phyloP scores from a whole-genome alignment of 2,113 vertebrate species.

The Podilymbus podiceps region DNA sequence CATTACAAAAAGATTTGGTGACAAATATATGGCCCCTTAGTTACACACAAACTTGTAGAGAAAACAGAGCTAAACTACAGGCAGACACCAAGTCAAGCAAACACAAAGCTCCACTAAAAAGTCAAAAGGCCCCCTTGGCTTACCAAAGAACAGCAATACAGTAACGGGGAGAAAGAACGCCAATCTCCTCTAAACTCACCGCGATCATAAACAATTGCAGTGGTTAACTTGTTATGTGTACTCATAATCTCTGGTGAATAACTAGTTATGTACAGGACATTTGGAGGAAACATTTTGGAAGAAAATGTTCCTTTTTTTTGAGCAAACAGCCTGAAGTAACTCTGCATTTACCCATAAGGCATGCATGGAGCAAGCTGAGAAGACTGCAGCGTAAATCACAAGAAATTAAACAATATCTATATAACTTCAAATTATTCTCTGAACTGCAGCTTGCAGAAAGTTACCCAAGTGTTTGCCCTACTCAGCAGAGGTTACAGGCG shows the following conservation, averaged over 20 bases:
- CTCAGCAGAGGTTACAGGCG: not conserved
- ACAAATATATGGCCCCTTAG: not conserved
- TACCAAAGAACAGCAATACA: not conserved
- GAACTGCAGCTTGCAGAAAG: not conserved
- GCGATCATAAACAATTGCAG: not conserved
- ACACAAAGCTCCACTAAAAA: not conserved
- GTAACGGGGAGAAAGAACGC: not conserved
- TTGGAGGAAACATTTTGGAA: not conserved
- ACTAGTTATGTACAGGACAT: not conserved
- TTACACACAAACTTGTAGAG: not conserved
- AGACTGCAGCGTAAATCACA: not conserved
- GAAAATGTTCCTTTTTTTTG: not conserved
- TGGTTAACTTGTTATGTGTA: rapidly evolving
- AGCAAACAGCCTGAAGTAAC: not conserved
- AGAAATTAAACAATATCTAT: not conserved
- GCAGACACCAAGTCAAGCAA: not conserved
- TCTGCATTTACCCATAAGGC: not conserved
- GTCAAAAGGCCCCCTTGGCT: not conserved
- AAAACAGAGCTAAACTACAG: not conserved
- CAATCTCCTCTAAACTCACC: not conserved
- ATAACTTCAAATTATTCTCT: not conserved
- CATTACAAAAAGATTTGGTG: not conserved
- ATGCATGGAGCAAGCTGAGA: not conserved
- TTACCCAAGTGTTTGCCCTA: not conserved
- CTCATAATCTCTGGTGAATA: not conserved